Conservation (phyloP, 1,140 invertebrate species). For the Rhopalosiphum maidis region DNA sequence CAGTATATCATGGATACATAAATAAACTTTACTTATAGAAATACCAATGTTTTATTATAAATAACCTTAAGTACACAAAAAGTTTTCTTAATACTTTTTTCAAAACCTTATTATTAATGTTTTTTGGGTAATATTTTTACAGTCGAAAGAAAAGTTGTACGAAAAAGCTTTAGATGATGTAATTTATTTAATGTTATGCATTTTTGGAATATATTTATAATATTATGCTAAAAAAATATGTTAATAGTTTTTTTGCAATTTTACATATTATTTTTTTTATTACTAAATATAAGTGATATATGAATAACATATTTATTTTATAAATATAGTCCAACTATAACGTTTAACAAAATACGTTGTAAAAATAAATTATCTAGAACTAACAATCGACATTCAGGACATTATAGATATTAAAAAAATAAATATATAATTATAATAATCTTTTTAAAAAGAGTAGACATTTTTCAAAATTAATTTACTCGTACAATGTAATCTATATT, state of each 20-base stretch:
- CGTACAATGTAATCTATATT: background rate
- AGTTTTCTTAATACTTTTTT: background rate
- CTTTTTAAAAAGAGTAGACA: background rate
- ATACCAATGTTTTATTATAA: slow-evolving; percentile 13
- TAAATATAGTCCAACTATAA: background rate
- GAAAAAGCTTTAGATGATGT: background rate
- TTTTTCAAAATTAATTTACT: background rate
- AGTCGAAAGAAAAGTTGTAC: background rate
- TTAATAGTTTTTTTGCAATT: background rate
- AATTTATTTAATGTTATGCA: background rate
- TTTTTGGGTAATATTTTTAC: background rate
- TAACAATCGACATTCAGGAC: background rate
- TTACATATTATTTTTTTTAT: background rate
- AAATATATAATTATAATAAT: background rate
- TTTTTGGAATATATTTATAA: background rate
- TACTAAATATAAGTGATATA: background rate
- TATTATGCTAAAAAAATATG: background rate
- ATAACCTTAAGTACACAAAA: background rate
- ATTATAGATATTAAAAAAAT: background rate
- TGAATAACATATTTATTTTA: background rate
- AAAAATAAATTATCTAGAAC: background rate
- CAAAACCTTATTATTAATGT: background rate
- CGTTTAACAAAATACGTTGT: background rate
- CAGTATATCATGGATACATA: background rate
- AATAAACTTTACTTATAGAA: background rate